These are phyloP conservation scores for Chrysochloris asiatica DNA, from an alignment of 2,113 vertebrate species.

Conservation along the genomic window DNA sequence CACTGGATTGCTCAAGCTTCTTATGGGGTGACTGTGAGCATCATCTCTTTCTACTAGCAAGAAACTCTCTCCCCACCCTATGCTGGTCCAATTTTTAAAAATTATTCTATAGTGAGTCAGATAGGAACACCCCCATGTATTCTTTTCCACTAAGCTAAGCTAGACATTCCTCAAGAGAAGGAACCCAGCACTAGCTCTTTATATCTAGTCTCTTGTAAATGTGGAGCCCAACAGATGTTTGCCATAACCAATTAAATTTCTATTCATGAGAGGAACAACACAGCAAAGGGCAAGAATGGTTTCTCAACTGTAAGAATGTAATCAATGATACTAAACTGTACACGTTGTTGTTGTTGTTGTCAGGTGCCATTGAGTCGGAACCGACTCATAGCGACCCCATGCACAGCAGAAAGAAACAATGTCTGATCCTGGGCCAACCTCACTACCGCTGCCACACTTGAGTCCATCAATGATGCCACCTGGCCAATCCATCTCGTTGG, in stretches of 20 bases:
- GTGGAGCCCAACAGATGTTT: background rate
- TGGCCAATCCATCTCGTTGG: too few relatives aligned
- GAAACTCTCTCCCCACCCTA: background rate
- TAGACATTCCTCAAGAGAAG: background rate
- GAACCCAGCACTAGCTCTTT: background rate
- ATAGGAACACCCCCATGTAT: background rate
- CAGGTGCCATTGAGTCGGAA: too few relatives aligned
- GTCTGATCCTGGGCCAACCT: too few relatives aligned
- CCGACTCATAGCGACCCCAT: too few relatives aligned
- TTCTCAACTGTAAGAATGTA: background rate
- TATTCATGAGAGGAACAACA: background rate
- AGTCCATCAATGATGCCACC: too few relatives aligned
- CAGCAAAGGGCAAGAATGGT: background rate
- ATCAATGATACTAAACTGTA: background rate
- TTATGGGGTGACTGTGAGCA: background rate
- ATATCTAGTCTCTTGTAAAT: background rate
- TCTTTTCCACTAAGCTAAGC: background rate
- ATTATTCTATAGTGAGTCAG: background rate
- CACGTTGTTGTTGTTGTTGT: too few relatives aligned
- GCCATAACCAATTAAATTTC: background rate
- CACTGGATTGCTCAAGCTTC: background rate
- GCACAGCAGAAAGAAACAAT: too few relatives aligned
- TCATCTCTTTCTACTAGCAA: background rate
- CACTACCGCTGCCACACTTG: too few relatives aligned
- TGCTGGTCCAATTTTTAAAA: background rate